These are phyloP conservation scores for Pteropus alecto DNA, from an alignment of 2,113 vertebrate species.

Conservation along the genomic window DNA sequence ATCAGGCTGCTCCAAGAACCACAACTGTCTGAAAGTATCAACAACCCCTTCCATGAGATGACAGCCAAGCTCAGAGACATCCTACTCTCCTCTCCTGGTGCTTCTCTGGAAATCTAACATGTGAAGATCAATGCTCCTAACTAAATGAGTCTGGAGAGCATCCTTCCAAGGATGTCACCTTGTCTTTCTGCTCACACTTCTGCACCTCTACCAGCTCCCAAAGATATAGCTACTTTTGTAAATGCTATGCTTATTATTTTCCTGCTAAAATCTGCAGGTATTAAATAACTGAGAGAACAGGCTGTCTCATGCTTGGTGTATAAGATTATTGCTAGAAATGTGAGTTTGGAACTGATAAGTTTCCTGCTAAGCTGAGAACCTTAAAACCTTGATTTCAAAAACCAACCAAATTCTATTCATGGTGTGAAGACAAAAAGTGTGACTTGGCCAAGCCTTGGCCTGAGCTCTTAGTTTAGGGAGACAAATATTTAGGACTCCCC, in stretches of 20 bases:
- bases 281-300: too few relatives aligned
- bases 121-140: neutral
- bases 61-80: neutral
- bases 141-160: accelerated
- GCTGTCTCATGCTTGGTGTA: neutral
- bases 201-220: neutral
- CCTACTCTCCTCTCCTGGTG: neutral
- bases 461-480: neutral
- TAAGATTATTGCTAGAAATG: too few relatives aligned
- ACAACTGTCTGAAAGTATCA: too few relatives aligned
- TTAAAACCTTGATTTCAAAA: too few relatives aligned
- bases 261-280: too few relatives aligned
- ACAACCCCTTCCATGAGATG: neutral
- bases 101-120: neutral
- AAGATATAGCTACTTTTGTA: too few relatives aligned
- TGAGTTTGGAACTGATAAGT: too few relatives aligned
- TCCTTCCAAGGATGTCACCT: neutral
- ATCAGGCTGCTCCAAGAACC: too few relatives aligned
- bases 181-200: neutral
- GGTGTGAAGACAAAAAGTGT: too few relatives aligned
- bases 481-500: neutral
- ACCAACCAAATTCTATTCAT: too few relatives aligned
- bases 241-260: neutral
- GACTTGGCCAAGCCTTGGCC: too few relatives aligned
- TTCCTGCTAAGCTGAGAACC: too few relatives aligned